Conservation (phyloP, 2,797 vertebrate genomes). For the Pygocentrus nattereri region DNA sequence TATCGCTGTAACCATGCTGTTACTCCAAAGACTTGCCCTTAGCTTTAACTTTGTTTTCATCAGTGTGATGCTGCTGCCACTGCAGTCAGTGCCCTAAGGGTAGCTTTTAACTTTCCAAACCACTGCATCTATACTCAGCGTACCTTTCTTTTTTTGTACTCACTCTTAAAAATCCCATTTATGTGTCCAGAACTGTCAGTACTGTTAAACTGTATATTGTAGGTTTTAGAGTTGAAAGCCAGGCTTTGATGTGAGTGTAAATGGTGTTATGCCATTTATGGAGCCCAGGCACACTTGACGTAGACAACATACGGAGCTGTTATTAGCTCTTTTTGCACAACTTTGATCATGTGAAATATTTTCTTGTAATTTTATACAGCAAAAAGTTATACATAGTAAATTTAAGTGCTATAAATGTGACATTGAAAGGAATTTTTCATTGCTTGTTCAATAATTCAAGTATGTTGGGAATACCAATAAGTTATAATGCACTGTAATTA, state of each 20-base stretch:
- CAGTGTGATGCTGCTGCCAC: constrained; percentile 1
- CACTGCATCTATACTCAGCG: constrained; percentile 10
- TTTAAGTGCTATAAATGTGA: too few relatives aligned
- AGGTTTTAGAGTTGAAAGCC: not conserved
- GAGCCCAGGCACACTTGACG: not conserved
- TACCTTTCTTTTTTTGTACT: not conserved
- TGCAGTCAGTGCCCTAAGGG: constrained; percentile 21
- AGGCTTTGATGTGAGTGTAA: not conserved
- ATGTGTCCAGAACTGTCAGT: not conserved
- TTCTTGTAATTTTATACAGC: too few relatives aligned
- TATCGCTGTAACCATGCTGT: constrained; percentile 9
- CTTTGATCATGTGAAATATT: too few relatives aligned
- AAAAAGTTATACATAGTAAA: too few relatives aligned
- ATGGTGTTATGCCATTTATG: not conserved
- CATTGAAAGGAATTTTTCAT: too few relatives aligned
- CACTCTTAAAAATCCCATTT: not conserved
- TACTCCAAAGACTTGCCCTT: constrained; percentile 36
- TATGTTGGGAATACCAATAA: too few relatives aligned
- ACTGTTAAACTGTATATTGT: not conserved
- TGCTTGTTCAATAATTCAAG: too few relatives aligned
- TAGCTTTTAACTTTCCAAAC: constrained; percentile 33
- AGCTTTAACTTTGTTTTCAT: constrained; percentile 17
- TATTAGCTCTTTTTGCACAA: not conserved
- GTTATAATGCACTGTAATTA: too few relatives aligned
- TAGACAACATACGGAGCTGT: not conserved